These are phyloP conservation scores for Hetaerina titia DNA, from an alignment of 2,888 invertebrate genomes.

Conservation along the genomic window DNA sequence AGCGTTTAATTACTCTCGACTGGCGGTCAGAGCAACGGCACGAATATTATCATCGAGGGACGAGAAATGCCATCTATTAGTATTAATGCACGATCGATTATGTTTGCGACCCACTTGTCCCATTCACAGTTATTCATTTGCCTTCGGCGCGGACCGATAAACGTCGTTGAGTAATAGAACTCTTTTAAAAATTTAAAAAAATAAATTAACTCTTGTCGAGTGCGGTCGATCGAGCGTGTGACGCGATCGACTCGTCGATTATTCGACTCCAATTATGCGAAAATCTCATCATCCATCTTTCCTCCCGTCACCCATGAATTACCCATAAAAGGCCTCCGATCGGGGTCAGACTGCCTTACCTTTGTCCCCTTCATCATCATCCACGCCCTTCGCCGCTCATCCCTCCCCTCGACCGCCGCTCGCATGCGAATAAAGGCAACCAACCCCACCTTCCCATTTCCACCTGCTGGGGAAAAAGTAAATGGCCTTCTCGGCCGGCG, in stretches of 20 bases:
- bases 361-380: background rate
- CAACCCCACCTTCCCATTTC: background rate
- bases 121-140: background rate
- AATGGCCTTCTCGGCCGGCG: background rate
- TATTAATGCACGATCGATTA: background rate
- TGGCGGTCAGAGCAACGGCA: background rate
- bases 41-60: background rate
- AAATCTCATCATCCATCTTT: background rate
- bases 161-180: background rate
- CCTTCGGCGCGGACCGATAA: background rate
- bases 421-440: background rate
- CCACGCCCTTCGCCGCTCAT: background rate
- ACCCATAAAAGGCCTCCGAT: background rate
- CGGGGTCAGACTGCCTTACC: background rate
- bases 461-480: background rate
- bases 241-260: background rate
- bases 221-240: background rate
- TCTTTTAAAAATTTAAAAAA: background rate
- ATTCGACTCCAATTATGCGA: slow-evolving; percentile 16
- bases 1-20: background rate
- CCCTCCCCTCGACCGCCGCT: background rate
- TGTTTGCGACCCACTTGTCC: background rate
- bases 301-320: background rate
- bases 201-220: background rate
- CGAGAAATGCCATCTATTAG: background rate